Evolutionary conservation across 2,888 invertebrate species (phyloP).

Genomic region (Exocentrus adspersus): DNA sequence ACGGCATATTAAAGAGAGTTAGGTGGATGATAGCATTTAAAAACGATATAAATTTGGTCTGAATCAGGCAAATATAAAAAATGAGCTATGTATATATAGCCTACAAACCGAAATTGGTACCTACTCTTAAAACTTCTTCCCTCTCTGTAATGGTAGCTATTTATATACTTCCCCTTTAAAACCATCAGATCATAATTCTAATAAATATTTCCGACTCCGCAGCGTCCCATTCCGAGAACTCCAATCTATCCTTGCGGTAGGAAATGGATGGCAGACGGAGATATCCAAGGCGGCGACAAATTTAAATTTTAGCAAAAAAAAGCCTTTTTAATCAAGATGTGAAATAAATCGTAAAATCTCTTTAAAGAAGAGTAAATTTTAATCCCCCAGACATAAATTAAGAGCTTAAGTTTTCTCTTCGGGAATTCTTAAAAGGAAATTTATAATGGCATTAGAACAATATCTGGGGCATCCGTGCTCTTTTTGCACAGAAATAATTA

Average conservation of each 20-base stretch:
- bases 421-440: conserved; percentile 20
- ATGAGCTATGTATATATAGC: no score
- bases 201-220: background rate
- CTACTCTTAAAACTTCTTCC: no score
- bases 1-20: no score
- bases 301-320: conserved; percentile 21
- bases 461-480: conserved; percentile 5
- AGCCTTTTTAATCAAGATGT: conserved; percentile 26
- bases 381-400: conserved; percentile 30
- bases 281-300: conserved; percentile 10
- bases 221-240: background rate
- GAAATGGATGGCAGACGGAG: background rate
- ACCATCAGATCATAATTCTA: no score
- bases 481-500: background rate
- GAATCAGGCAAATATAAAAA: no score
- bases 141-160: no score
- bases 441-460: conserved; percentile 23
- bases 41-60: no score
- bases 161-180: no score
- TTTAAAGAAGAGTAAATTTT: conserved; percentile 28
- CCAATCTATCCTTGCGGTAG: background rate
- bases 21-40: no score
- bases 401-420: conserved; percentile 15
- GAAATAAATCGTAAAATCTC: conserved; percentile 29
- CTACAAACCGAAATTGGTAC: no score